A percentile compares a stretch with the other conserved stretches of the same genome.
Evolutionary conservation across 1,140 invertebrate species (phyloP).

Genomic region (Calephelis nemesis): DNA sequence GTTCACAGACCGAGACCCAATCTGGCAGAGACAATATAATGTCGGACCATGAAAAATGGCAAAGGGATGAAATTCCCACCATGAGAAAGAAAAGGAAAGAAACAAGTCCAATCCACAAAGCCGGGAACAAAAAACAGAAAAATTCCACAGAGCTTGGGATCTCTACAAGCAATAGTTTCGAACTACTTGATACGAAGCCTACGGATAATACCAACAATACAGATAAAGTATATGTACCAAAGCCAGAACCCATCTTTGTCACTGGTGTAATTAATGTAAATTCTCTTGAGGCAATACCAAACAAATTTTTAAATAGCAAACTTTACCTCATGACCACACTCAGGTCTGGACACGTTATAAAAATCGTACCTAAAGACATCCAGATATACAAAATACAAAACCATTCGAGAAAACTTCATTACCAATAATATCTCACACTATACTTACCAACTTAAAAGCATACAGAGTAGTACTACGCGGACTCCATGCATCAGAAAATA

Average conservation of each 20-base stretch:
- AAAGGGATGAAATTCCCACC: no score
- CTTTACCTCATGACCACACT: slow-evolving; percentile 35
- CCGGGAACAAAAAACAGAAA: no score
- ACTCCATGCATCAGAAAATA: slow-evolving; percentile 43
- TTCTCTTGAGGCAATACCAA: slow-evolving; percentile 29
- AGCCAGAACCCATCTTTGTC: slow-evolving; percentile 41
- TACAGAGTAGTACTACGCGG: slow-evolving; percentile 50
- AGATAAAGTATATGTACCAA: slow-evolving; percentile 14
- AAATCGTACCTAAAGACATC: slow-evolving; percentile 33
- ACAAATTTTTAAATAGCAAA: slow-evolving; percentile 15
- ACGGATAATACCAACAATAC: no score
- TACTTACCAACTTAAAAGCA: slow-evolving; percentile 52
- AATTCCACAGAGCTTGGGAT: no score
- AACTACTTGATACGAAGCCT: no score
- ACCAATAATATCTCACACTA: slow-evolving; percentile 42
- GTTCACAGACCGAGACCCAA: no score
- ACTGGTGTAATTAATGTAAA: slow-evolving; percentile 32
- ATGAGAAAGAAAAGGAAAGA: no score
- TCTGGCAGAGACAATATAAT: no score
- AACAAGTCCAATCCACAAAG: no score
- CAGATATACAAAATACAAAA: slow-evolving; percentile 36
- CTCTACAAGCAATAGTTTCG: no score
- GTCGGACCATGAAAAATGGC: no score
- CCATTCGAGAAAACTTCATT: slow-evolving; percentile 32
- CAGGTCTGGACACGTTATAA: slow-evolving; percentile 37